phyloP scores from a whole-genome alignment of 64 coral and sea anemone genomes.

The Pocillopora damicornis region DNA sequence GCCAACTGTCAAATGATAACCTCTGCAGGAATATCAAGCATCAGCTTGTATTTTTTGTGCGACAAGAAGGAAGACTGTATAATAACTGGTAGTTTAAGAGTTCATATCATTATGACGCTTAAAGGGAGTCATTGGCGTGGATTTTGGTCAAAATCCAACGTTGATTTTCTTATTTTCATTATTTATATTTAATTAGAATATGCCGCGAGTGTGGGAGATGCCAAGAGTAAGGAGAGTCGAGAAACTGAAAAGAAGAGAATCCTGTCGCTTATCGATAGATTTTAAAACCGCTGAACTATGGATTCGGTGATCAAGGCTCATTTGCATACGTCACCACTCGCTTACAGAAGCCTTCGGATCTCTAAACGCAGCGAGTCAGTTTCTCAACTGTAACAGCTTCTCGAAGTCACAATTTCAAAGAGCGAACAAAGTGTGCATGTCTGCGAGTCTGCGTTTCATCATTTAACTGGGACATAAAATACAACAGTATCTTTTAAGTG shows the following conservation, averaged over 20 bases:
- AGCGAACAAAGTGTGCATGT: no score
- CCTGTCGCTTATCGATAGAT: constrained; percentile 89
- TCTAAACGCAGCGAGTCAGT: neutral
- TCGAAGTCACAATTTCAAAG: no score
- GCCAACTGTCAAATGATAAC: no score
- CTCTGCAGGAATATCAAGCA: no score
- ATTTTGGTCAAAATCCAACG: neutral
- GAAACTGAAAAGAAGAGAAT: constrained; percentile 91
- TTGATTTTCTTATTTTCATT: neutral
- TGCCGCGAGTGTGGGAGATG: constrained; percentile 96
- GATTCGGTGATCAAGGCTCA: neutral
- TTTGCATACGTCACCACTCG: neutral
- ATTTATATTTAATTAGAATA: constrained; percentile 59
- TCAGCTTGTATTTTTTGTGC: no score
- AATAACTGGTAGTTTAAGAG: no score
- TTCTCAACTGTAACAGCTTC: no score
- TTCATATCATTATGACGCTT: no score
- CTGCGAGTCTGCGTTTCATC: no score
- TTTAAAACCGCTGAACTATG: constrained; percentile 41
- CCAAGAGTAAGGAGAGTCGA: constrained; percentile 91
- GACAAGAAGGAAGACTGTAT: no score
- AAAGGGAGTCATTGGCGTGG: neutral
- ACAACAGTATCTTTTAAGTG: no score
- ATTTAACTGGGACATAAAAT: no score
- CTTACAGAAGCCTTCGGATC: neutral